phyloP scores from a whole-genome alignment of 2,888 invertebrate genomes.

The Galerucella pusilla region DNA sequence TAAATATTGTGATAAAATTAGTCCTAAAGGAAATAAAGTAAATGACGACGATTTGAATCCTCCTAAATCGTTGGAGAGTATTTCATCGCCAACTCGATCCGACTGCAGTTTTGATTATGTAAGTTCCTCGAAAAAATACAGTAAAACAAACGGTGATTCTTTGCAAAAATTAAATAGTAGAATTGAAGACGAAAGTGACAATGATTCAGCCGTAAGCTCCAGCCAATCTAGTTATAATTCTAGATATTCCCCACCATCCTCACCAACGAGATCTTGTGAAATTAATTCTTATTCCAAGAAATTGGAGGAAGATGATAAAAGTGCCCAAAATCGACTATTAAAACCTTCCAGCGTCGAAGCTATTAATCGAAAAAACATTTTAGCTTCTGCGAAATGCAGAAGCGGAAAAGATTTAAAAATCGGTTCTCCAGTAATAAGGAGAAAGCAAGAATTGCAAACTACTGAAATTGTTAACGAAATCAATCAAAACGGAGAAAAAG shows the following conservation, averaged over 20 bases:
- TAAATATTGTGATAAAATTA: slow-evolving; percentile 47
- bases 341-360: slow-evolving; percentile 86
- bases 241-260: slow-evolving; percentile 78
- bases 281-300: slow-evolving; percentile 40
- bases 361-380: slow-evolving; percentile 86
- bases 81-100: slow-evolving; percentile 70
- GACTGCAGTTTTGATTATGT: slow-evolving; percentile 70
- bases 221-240: slow-evolving; percentile 84
- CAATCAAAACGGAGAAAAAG: slow-evolving; percentile 17
- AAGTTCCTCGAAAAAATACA: slow-evolving; percentile 49
- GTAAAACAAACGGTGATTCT: slow-evolving; percentile 37
- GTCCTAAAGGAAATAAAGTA: slow-evolving; percentile 46
- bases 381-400: slow-evolving; percentile 87
- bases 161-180: slow-evolving; percentile 45
- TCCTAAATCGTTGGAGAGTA: slow-evolving; percentile 70
- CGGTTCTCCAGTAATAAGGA: slow-evolving; percentile 78
- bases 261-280: slow-evolving; percentile 67
- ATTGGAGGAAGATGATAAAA: slow-evolving; percentile 49
- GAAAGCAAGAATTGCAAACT: slow-evolving; percentile 68
- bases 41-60: slow-evolving; percentile 59
- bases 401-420: slow-evolving; percentile 81
- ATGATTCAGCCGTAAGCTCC: slow-evolving; percentile 89
- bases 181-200: slow-evolving; percentile 78
- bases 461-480: slow-evolving; percentile 57
- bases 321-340: slow-evolving; percentile 71